Conservation (phyloP, 2,113 vertebrate species). For the Procavia capensis region DNA sequence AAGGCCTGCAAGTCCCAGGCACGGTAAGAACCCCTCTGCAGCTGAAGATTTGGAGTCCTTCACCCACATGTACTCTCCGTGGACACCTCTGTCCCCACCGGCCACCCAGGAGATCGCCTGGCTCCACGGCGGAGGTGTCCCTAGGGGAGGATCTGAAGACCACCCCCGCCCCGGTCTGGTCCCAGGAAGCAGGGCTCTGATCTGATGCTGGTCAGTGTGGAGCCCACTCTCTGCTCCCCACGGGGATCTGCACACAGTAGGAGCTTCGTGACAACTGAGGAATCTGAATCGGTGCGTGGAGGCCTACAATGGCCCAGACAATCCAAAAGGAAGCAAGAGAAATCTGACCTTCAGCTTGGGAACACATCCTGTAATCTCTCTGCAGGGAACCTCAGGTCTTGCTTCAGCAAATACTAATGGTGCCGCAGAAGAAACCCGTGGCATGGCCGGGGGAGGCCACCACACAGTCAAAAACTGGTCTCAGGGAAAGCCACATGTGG, state of each 20-base stretch:
- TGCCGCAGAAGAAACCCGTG: slow-evolving; percentile 38
- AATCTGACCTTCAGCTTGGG: slow-evolving; percentile 34
- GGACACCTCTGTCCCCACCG: not conserved
- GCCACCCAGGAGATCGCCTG: not conserved
- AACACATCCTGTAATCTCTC: slow-evolving; percentile 49
- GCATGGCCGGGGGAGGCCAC: slow-evolving; percentile 27
- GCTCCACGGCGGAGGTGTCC: not conserved
- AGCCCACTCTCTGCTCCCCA: not conserved
- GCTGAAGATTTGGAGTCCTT: slow-evolving; percentile 20
- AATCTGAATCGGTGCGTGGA: not conserved
- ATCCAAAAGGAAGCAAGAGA: not conserved
- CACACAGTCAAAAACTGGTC: slow-evolving; percentile 43
- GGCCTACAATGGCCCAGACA: not conserved
- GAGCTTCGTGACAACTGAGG: not conserved
- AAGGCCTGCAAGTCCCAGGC: accelerated
- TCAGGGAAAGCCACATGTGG: slow-evolving; percentile 61
- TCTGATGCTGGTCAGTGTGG: not conserved
- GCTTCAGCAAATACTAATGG: slow-evolving; percentile 71
- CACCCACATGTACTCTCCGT: not conserved
- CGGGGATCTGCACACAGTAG: not conserved
- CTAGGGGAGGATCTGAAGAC: not conserved
- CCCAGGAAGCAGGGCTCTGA: not conserved
- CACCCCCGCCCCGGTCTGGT: no score
- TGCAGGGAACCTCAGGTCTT: slow-evolving; percentile 36
- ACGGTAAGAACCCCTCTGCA: not conserved